Percentiles rank a stretch among this genome's conserved stretches.
Conservation (phyloP, 2,888 invertebrate species). For the Muschampia plurimacula region DNA sequence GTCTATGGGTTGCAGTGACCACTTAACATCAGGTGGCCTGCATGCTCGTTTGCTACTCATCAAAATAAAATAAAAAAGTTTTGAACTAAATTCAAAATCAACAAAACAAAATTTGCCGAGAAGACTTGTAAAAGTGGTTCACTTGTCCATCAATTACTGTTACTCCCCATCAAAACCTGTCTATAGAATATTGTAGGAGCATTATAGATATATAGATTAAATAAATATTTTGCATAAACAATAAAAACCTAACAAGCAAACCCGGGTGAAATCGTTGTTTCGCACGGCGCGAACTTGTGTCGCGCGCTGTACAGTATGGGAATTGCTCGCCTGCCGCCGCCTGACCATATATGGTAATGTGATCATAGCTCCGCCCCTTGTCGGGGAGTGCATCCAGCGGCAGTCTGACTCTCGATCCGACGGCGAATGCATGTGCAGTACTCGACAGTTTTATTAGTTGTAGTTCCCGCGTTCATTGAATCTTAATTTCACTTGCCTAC, state of each 20-base stretch:
- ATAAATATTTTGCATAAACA: not conserved
- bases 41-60: no score
- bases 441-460: no score
- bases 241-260: not conserved
- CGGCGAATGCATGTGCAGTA: not conserved
- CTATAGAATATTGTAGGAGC: slow-evolving; percentile 30
- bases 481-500: no score
- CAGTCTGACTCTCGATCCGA: not conserved
- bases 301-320: not conserved
- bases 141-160: no score
- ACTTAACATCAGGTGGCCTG: no score
- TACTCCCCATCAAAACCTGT: no score
- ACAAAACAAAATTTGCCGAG: no score
- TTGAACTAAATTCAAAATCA: no score
- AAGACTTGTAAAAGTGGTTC: no score
- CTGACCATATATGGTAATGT: not conserved
- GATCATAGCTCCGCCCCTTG: not conserved
- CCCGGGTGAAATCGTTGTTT: slow-evolving; percentile 1
- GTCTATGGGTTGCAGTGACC: no score
- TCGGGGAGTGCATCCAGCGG: not conserved
- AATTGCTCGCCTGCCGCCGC: not conserved
- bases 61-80: no score
- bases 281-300: not conserved
- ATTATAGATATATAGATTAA: not conserved
- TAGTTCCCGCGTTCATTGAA: no score